Base-by-base conservation (phyloP, 2,113 vertebrate genomes). In the Plotosus lineatus region DNA sequence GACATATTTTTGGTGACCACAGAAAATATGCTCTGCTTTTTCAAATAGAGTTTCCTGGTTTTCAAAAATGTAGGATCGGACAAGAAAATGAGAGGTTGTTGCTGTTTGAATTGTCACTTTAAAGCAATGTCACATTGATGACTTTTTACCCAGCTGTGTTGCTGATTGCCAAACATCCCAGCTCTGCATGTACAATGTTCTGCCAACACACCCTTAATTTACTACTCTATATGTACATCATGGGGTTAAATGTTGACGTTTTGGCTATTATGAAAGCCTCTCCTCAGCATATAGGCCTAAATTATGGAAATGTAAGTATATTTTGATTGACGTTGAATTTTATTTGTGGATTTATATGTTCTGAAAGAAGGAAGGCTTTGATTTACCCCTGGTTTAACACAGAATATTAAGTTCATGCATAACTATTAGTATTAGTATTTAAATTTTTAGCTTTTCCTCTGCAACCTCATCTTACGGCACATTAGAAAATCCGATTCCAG, bases 341-440 rank as follows among this genome's bases (percentile, higher is more conserved):
- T 23, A 38, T 65, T 19, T 63, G 31, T 36, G 51, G 3, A 61
- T 33, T 15, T 2, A 61, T 61, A 33, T 28, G 56, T 12, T 58
- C n/a, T 12, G 26, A 28, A 28, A 26, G 26, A 60, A 15, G 26
- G 21, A 8, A n/a, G 8, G 19, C 33, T 26, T 17, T 69, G 12
- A 46, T 28, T 46, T 12, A 44, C 12, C 9, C 12, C 6, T 44
- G 38, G 38, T 69, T 69, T 26, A 46, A 50, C 21, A 28, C 51
- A 60, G 44, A 55, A 61, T 23, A 71, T 3, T 55, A 72, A 26
- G 17, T 61, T 55, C 26, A 38, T 66, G 55, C 63, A 73, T 33
- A 26, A 51, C 81, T 69, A 26, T 36, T 80, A 36, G 74, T 10
- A 63, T 79, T 66, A 56, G 66, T 83, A 79, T 72, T 38, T 51